Evolutionary conservation across 1,140 invertebrate species (phyloP), one percentile per base, ranked within the genome.

Genomic region (Drosophila grimshawi): DNA sequence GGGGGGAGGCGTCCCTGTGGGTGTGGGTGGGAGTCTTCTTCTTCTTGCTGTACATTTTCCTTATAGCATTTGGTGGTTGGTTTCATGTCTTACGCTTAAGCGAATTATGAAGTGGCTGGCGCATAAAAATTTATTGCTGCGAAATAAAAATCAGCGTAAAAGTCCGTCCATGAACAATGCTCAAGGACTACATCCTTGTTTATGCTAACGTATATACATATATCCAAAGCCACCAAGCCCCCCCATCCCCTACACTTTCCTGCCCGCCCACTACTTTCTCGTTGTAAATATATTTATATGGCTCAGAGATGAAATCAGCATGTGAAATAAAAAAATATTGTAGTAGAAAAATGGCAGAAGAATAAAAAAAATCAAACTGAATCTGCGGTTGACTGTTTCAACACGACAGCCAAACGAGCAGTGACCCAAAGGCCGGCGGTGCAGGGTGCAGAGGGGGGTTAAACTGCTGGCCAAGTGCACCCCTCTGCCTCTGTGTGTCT

Each of bases 111-210:
- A 91, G 90, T 91, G 90, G 78, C 83, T 86, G 82, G 71, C 77
- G 74, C 90, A 92, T 91, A 91, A 92, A 92, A 92, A 92, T 92
- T 92, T 92, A 92, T 92, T 91, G 86, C 90, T 82, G 65, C 81
- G 78, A 86, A 88, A 89, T 89, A 89, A 89, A 89, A 89, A 89
- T 89, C 85, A 89, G 85, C 85, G 85, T 89, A 85, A 89, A 85
- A 89, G 77, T 89, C 80, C 62, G 65, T 70, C 51, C 53, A 53
- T 8, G 43, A 60, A 65, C 63, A 73, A 69, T 61, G 57, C 75
- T 59, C 55, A 62, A 64, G 67, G 72, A 66, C 76, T 52, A 64
- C 53, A 73, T 70, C 67, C 67, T 70, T 75, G 72, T 75, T 70
- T 75, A 70, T 75, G 32, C 67, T 56, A 41, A 67, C 60, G 55